A percentile compares a stretch with the other conserved stretches of the same genome.
phyloP scores from a whole-genome alignment of 1,140 invertebrate genomes.

The Diorhabda sublineata region DNA sequence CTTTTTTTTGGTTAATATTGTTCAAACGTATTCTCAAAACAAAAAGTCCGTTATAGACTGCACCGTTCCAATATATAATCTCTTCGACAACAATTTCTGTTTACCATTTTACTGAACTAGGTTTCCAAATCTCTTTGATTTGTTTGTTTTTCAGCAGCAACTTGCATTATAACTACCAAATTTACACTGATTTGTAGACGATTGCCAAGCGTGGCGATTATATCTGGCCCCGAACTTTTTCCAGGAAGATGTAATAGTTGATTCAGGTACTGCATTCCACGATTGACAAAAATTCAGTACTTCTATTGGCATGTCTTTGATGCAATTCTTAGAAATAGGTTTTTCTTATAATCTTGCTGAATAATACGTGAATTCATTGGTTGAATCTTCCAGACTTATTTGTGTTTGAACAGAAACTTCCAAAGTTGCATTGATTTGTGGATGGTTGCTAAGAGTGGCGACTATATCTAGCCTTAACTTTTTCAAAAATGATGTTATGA shows the following conservation, averaged over 20 bases:
- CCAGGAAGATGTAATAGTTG: slow-evolving; percentile 35
- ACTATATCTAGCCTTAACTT: too few relatives aligned
- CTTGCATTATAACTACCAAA: slow-evolving; percentile 25
- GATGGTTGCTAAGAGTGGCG: too few relatives aligned
- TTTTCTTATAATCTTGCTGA: too few relatives aligned
- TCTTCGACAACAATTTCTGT: slow-evolving; percentile 14
- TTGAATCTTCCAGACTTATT: too few relatives aligned
- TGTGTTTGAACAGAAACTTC: too few relatives aligned
- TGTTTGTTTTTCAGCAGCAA: slow-evolving; percentile 25
- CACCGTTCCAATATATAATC: slow-evolving; percentile 34
- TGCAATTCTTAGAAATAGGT: too few relatives aligned
- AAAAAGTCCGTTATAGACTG: slow-evolving; percentile 19
- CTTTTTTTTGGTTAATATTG: too few relatives aligned
- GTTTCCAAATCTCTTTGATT: slow-evolving; percentile 22
- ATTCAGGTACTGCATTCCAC: too few relatives aligned
- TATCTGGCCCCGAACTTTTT: slow-evolving; percentile 42
- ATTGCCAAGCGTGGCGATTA: slow-evolving; percentile 34
- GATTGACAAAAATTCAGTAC: slow-evolving; percentile 9
- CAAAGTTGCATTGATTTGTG: too few relatives aligned
- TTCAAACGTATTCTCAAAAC: slow-evolving; percentile 36
- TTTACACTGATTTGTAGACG: slow-evolving; percentile 22
- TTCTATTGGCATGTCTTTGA: not conserved
- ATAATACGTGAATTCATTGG: too few relatives aligned
- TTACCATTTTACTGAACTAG: slow-evolving; percentile 22
- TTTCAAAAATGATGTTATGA: too few relatives aligned